Base-by-base conservation (phyloP, 2,797 vertebrate genomes). In the Galagoides demidoff region DNA sequence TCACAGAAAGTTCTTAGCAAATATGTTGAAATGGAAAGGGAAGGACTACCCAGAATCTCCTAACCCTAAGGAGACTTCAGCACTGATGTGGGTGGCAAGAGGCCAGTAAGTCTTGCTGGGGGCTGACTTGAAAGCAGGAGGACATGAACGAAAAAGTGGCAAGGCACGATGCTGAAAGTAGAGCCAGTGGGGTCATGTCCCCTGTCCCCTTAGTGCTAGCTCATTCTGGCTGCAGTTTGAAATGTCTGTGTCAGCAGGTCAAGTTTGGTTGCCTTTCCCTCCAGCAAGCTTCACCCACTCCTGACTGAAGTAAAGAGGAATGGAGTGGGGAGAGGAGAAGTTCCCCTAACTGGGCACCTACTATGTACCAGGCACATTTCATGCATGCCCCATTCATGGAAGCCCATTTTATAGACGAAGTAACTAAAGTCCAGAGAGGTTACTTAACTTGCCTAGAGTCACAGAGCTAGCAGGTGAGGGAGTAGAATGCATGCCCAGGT, bases 371-470 rank as follows among this genome's bases (percentile, higher is more conserved):
- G 59, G 68, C 34, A 52, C 3, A 3, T 43, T 14, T 34, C 45
- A 45, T 16, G 4, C 1, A 29, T 1, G 39, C 27, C 43, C 23
- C 25, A 22, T 81, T 77, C 39, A n/a, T 6, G 45, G 66, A 13
- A 64, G 68, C 52, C 78, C 79, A 63, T 82, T 95, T 91, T 73
- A 52, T 45, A 92, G 93, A 81, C 43, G 45, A 55, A 45, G 82
- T 89, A 86, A 89, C 76, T 0, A 29, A 96, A 92, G 55, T 52
- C 49, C 73, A 19, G 57, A 82, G 74, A 90, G 45, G 45, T 57
- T 25, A 23, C 19, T 10, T 43, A 52, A 29, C 37, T 57, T 71
- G 16, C 19, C 49, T 55, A 2, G 49, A 92, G 63, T 85, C 73
- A 64, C 25, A 43, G 49, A 84, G 43, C n/a, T 23, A 66, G 37